Percentiles rank a stretch among this genome's conserved stretches.
phyloP scores from a whole-genome alignment of 2,113 vertebrate genomes.

The Brachirus orientalis region DNA sequence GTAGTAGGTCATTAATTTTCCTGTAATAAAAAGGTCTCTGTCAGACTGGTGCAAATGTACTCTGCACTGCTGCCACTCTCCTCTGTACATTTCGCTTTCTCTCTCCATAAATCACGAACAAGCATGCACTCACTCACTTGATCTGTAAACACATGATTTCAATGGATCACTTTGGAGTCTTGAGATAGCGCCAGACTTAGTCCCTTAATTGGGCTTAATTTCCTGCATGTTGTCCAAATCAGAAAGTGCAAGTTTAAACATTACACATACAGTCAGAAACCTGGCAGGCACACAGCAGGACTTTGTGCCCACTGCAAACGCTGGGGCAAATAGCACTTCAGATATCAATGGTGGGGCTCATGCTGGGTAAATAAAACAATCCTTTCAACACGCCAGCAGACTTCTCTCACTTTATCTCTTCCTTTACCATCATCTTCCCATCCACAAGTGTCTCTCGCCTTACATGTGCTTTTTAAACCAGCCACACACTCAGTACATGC shows the following conservation, averaged over 20 bases:
- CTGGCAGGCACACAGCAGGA: conserved; percentile 56
- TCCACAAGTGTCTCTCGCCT: conserved; percentile 13
- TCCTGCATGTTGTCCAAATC: conserved; percentile 56
- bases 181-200: conserved; percentile 10
- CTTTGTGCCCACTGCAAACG: conserved; percentile 42
- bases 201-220: conserved; percentile 47
- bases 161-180: conserved; percentile 26
- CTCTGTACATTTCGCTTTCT: conserved; percentile 12
- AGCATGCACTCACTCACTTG: conserved; percentile 4
- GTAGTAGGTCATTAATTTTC: conserved; percentile 42
- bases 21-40: conserved; percentile 41
- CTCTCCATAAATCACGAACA: conserved; percentile 4
- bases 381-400: conserved; percentile 1
- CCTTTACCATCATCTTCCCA: conserved; percentile 12
- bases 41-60: conserved; percentile 19
- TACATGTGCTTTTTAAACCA: conserved; percentile 12
- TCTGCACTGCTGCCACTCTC: neutral
- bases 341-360: conserved; percentile 24
- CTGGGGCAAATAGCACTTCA: conserved; percentile 32
- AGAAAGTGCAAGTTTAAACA: conserved; percentile 45
- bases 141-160: no score
- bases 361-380: conserved; percentile 1
- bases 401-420: neutral
- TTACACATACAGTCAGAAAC: conserved; percentile 45
- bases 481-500: conserved; percentile 47